A percentile compares a stretch with the other conserved stretches of the same genome.
phyloP scores from a whole-genome alignment of 2,888 invertebrate species.

The Periphyllus acericola region DNA sequence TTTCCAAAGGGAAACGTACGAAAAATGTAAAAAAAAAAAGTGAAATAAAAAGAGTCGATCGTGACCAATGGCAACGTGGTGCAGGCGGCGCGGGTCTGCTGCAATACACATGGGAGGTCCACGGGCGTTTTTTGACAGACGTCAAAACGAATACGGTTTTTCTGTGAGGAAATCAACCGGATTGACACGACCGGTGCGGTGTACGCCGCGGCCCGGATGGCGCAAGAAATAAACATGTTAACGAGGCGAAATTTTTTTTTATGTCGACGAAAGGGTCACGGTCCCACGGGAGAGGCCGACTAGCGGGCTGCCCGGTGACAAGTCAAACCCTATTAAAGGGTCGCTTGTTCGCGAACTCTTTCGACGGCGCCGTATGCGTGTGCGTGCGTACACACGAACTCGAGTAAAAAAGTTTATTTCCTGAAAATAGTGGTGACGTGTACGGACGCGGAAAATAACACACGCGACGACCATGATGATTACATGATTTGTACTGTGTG shows the following conservation, averaged over 20 bases:
- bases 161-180: constrained; percentile 57
- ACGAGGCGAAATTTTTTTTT: constrained; percentile 58
- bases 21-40: constrained; percentile 19
- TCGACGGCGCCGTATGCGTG: not conserved
- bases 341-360: constrained; percentile 61
- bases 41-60: constrained; percentile 53
- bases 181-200: constrained; percentile 48
- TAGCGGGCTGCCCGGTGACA: constrained; percentile 46
- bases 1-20: constrained; percentile 59
- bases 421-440: not conserved
- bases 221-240: constrained; percentile 59
- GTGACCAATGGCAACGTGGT: constrained; percentile 36
- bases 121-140: constrained; percentile 59
- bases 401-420: not conserved
- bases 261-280: constrained; percentile 54
- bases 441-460: not conserved
- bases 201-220: not conserved
- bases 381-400: not conserved
- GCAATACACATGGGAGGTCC: constrained; percentile 60
- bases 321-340: constrained; percentile 61
- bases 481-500: not conserved
- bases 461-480: not conserved
- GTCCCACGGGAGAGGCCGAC: constrained; percentile 57
- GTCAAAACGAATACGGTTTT: constrained; percentile 61
- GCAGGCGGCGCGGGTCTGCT: not conserved